Conservation (phyloP, 2,113 vertebrate species). For the Phasianus colchicus region DNA sequence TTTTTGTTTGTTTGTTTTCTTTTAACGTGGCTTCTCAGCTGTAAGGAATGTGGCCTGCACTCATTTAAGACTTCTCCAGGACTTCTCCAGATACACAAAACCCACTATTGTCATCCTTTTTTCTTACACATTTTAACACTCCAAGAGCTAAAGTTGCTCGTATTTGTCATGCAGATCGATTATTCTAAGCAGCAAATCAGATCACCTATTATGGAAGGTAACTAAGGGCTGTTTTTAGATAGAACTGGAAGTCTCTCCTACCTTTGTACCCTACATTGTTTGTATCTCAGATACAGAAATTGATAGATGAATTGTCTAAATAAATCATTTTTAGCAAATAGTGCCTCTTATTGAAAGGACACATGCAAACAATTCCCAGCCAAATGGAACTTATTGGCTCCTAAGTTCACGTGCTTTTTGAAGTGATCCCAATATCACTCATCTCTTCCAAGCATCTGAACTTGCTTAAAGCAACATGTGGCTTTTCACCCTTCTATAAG, state of each 20-base stretch:
- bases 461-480: neutral
- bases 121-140: neutral
- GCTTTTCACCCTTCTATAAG: neutral
- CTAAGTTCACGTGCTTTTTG: neutral
- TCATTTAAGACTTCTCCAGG: constrained; percentile 5
- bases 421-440: neutral
- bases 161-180: neutral
- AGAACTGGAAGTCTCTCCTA: neutral
- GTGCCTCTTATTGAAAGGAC: neutral
- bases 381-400: constrained; percentile 5
- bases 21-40: neutral
- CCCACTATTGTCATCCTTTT: neutral
- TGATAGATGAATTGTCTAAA: neutral
- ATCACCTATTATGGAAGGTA: neutral
- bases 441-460: constrained; percentile 26
- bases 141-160: neutral
- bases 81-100: neutral
- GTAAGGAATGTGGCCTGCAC: neutral
- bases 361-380: constrained; percentile 27
- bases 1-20: neutral
- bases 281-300: neutral
- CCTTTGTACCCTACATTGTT: neutral
- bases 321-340: constrained; percentile 19
- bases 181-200: neutral
- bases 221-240: neutral